These are phyloP conservation scores for Polydrusus tereticollis DNA, from an alignment of 2,888 invertebrate species.

Conservation along the genomic window DNA sequence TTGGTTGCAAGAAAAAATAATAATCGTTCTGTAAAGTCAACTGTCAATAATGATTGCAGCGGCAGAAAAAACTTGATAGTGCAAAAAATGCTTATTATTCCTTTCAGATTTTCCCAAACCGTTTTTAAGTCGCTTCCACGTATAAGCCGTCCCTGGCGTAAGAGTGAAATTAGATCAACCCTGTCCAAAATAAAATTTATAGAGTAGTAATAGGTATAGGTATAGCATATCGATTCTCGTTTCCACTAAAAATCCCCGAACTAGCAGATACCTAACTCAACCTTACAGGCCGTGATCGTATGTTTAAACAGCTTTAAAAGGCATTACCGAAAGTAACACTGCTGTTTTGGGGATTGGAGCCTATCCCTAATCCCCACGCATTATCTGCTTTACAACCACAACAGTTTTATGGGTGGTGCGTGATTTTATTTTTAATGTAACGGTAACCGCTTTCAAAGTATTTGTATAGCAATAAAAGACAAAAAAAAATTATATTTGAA, in stretches of 20 bases:
- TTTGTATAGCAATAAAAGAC: too few species aligned
- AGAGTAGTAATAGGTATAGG: slow-evolving; percentile 4
- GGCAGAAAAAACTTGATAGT: too few species aligned
- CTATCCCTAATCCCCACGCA: slow-evolving; percentile 4
- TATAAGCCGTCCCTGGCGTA: background rate
- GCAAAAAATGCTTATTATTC: too few species aligned
- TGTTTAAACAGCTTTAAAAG: slow-evolving; percentile 23
- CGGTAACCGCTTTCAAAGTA: too few species aligned
- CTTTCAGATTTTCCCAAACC: too few species aligned
- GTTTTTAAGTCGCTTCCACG: too few species aligned
- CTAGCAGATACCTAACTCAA: slow-evolving; percentile 4
- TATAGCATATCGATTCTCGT: background rate
- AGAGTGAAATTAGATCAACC: background rate
- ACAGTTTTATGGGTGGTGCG: background rate
- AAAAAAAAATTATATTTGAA: too few species aligned
- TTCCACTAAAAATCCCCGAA: background rate
- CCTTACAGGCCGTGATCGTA: slow-evolving; percentile 23
- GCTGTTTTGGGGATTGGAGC: slow-evolving; percentile 9
- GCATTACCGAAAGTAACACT: slow-evolving; percentile 24
- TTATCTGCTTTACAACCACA: slow-evolving; percentile 7
- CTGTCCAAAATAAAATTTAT: slow-evolving; percentile 7
- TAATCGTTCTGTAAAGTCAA: too few species aligned
- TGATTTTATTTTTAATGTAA: slow-evolving; percentile 1
- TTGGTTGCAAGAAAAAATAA: too few species aligned
- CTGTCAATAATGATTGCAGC: too few species aligned